Evolutionary conservation across 2,888 invertebrate genomes (phyloP), one percentile per base, ranked within the genome.

Genomic region (Germaria angustata): DNA sequence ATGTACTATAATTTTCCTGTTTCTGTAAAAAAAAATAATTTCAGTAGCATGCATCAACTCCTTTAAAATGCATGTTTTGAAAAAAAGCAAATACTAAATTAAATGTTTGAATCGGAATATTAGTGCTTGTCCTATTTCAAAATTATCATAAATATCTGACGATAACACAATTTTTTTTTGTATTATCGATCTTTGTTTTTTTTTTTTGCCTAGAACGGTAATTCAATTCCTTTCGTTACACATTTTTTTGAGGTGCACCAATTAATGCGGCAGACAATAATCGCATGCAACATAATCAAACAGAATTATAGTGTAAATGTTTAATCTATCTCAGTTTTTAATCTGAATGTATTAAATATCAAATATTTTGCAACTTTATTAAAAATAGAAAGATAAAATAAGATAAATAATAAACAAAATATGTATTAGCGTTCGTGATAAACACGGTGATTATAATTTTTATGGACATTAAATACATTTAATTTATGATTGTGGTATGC

Each of bases 381-480:
- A 17, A 41, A 46, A 7, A 55, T 17, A 49, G 69, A 41, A 57
- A 32, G 46, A 22, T 9, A 11, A 41, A 72, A 68, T 59, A 49
- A 49, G 46, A 53, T 36, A 28, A 28, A 28, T 28, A 28, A 6
- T 28, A 17, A 44, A 44, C 34, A 69, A 77, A 79, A 66, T 28
- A 57, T 66, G 59, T 76, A 69, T 79, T 78, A 73, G 69, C 68
- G 66, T 79, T 82, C 59, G 68, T 61, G 75, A 76, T 82, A 79
- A 82, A 82, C 65, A 71, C 59, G 66, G 28, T 71, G 82, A 79
- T 82, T 82, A 82, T 66, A 75, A 71, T 76, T 66, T 82, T 79
- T 36, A 71, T 76, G 66, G 71, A 82, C 82, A 79, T 82, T 78
- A 79, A 82, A 75, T 75, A 46, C 69, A 53, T 71, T 75, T 75